A percentile compares a stretch with the other conserved stretches of the same genome.
Evolutionary conservation across 2,113 vertebrate species (phyloP).

Genomic region (Laticauda colubrina): DNA sequence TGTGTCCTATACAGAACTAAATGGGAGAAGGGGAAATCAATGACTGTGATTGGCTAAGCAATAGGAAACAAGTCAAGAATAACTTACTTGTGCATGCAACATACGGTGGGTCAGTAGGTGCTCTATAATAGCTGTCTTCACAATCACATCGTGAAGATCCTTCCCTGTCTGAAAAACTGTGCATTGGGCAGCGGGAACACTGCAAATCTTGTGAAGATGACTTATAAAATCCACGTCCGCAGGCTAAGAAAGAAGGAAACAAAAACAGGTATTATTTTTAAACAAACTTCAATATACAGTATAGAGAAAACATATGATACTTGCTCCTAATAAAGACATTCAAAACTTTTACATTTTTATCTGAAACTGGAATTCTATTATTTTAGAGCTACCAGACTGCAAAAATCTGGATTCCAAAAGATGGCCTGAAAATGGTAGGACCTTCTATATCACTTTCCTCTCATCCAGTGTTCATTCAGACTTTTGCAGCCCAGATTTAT

Average conservation of each 20-base stretch:
- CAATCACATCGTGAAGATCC: constrained; percentile 95
- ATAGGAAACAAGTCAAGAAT: constrained; percentile 45
- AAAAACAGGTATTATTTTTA: constrained; percentile 35
- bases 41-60: constrained; percentile 53
- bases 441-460: not conserved
- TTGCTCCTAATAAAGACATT: not conserved
- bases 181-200: constrained; percentile 92
- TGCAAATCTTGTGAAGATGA: constrained; percentile 98
- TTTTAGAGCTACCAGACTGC: not conserved
- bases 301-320: not conserved
- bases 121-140: constrained; percentile 94
- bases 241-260: constrained; percentile 75
- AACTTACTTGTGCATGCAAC: constrained; percentile 95
- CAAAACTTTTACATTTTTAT: not conserved
- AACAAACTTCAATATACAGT: not conserved
- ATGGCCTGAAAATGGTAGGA: not conserved
- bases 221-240: constrained; percentile 96
- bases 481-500: not conserved
- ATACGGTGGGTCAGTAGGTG: constrained; percentile 87
- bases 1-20: not conserved
- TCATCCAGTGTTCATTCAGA: not conserved
- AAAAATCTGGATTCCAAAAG: not conserved
- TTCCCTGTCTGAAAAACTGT: constrained; percentile 94
- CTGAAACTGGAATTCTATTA: not conserved
- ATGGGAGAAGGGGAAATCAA: not conserved